Evolutionary conservation across 64 coral and sea anemone species (phyloP).

Genomic region (Trachythela sp.): DNA sequence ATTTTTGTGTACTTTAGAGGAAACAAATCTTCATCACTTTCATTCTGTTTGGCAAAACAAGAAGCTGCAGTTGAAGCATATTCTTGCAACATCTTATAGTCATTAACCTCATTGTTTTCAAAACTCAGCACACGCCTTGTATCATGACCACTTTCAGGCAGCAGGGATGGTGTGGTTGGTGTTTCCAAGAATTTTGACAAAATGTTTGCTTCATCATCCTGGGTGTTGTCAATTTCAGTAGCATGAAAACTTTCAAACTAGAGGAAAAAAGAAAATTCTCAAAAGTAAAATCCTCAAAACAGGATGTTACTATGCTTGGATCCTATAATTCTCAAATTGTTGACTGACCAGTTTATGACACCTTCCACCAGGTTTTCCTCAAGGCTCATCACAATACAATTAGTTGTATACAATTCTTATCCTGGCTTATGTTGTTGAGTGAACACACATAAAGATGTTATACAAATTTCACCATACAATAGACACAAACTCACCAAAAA

Average conservation of each 20-base stretch:
- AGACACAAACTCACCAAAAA: constrained; percentile 53
- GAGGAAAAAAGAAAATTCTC: not conserved
- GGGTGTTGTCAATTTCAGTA: not conserved
- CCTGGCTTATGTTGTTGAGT: no score
- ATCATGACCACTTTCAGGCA: not conserved
- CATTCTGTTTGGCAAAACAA: constrained; percentile 48
- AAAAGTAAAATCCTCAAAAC: no score
- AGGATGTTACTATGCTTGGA: no score
- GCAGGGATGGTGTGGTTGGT: no score
- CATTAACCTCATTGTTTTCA: not conserved
- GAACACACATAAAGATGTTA: no score
- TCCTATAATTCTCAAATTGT: no score
- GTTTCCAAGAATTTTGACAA: not conserved
- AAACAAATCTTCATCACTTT: constrained; percentile 63
- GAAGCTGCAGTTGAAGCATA: constrained; percentile 41
- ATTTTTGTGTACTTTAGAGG: not conserved
- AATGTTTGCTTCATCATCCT: not conserved
- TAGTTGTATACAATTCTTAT: no score
- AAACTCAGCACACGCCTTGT: not conserved
- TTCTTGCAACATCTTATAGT: not conserved
- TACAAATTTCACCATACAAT: not conserved
- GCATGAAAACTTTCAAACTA: not conserved
- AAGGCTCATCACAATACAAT: no score
- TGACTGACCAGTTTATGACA: no score
- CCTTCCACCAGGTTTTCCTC: no score